phyloP scores from a whole-genome alignment of 2,797 vertebrate species.

The Chiloscyllium punctatum region DNA sequence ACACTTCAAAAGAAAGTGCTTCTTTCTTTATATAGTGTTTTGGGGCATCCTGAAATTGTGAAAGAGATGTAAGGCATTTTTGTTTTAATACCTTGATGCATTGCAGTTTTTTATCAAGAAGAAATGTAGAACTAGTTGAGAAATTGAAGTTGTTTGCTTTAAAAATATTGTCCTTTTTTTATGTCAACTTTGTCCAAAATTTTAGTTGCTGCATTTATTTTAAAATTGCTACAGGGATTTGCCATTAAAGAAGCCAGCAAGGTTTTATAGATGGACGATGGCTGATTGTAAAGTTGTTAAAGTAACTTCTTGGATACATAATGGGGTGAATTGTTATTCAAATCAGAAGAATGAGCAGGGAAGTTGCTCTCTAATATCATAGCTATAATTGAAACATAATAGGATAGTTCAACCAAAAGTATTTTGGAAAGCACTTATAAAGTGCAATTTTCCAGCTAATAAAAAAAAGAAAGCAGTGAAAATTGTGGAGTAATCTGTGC shows the following conservation, averaged over 20 bases:
- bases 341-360: neutral
- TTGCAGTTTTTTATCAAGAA: neutral
- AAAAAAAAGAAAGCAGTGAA: neutral
- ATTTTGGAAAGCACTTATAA: neutral
- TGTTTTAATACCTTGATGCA: neutral
- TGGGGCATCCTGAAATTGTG: neutral
- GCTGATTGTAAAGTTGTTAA: neutral
- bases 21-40: neutral
- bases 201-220: neutral
- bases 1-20: neutral
- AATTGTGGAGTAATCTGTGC: neutral
- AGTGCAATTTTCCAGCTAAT: neutral
- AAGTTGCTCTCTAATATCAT: neutral
- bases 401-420: neutral
- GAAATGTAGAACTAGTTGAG: neutral
- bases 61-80: neutral
- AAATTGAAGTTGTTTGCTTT: neutral
- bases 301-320: neutral
- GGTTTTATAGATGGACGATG: neutral
- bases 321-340: neutral
- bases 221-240: neutral
- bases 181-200: neutral
- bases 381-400: neutral
- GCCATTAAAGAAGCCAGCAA: neutral
- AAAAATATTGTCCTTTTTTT: neutral